Base-by-base conservation (phyloP, 1,140 invertebrate genomes). In the Nomia melanderi region DNA sequence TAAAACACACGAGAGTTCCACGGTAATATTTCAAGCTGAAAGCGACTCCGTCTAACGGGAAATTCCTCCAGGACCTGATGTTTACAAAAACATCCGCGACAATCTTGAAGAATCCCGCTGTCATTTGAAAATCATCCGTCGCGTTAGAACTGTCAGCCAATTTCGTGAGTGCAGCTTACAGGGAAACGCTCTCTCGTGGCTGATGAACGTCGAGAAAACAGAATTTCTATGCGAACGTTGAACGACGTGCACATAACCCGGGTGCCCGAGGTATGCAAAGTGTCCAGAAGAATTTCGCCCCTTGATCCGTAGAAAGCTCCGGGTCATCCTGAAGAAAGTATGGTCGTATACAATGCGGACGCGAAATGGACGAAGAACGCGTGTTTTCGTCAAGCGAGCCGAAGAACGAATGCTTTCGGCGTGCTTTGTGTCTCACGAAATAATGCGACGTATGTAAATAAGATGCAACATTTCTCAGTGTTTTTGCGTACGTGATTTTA, bases 311-410 rank as follows among this genome's bases (percentile, higher is more conserved):
- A 50, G 6, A 69, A 54, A 69, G n/a, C 33, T n/a, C n/a, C 25
- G n/a, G 39, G 69, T 60, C 69, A 71, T 60, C 69, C 17, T 47
- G 33, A 60, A 71, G 39, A 29, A 57, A 71, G 60, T 20, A 39
- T 62, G 57, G 57, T 62, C 69, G 25, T 9, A 41, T 1, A 20
- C 17, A 33, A 33, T 33, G 11, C 56, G 29, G 17, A 60, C 60
- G 56, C n/a, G 59, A 47, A 60, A n/a, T 33, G n/a, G 39, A 23
- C 36, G 67, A 17, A 33, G 39, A 20, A 5, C 29, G 11, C 67
- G 14, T n/a, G 69, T 47, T 29, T 72, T 39, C 39, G 60, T 62
- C 39, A 7, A 36, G n/a, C 25, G 6, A 47, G 27, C 50, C 29
- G 31, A 59, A 70, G 57, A 70, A 54, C 20, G 5, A 7, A 41